phyloP scores from a whole-genome alignment of 2,888 invertebrate genomes.

The Lysandra coridon region DNA sequence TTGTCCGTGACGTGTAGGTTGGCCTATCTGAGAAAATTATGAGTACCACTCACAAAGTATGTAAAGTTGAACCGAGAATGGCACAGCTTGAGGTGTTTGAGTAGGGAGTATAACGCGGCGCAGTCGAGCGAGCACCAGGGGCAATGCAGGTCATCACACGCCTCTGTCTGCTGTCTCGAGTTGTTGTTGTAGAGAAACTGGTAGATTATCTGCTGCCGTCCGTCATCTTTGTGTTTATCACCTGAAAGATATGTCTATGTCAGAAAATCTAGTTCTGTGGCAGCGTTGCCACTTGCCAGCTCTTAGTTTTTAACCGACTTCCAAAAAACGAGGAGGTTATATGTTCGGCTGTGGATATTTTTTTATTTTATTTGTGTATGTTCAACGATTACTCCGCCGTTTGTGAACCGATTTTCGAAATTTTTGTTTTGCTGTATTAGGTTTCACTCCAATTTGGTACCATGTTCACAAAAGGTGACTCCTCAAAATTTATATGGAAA shows the following conservation, averaged over 20 bases:
- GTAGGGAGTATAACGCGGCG: conserved; percentile 90
- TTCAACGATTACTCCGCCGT: too few species aligned
- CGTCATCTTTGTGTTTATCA: conserved; percentile 46
- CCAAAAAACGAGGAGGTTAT: too few species aligned
- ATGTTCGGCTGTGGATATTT: too few species aligned
- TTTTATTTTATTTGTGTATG: too few species aligned
- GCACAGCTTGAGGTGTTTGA: conserved; percentile 96
- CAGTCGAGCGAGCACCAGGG: conserved; percentile 98
- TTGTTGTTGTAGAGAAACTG: conserved; percentile 98
- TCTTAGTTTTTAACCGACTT: too few species aligned
- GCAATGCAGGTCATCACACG: conserved; percentile 94
- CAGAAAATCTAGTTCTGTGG: not conserved
- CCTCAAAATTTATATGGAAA: too few species aligned
- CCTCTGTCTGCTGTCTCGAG: conserved; percentile 96
- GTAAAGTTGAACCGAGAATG: conserved; percentile 97
- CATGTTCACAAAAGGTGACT: too few species aligned
- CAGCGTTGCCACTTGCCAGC: not conserved
- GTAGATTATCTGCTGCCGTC: conserved; percentile 91
- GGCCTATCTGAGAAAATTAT: not conserved
- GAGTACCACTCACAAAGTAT: conserved; percentile 85
- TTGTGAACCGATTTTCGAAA: too few species aligned
- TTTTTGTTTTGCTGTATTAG: too few species aligned
- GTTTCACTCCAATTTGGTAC: too few species aligned
- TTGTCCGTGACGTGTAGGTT: too few species aligned
- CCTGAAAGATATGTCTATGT: not conserved